These are phyloP conservation scores for Limulus polyphemus DNA, from an alignment of 2,888 invertebrate genomes.

Conservation along the genomic window DNA sequence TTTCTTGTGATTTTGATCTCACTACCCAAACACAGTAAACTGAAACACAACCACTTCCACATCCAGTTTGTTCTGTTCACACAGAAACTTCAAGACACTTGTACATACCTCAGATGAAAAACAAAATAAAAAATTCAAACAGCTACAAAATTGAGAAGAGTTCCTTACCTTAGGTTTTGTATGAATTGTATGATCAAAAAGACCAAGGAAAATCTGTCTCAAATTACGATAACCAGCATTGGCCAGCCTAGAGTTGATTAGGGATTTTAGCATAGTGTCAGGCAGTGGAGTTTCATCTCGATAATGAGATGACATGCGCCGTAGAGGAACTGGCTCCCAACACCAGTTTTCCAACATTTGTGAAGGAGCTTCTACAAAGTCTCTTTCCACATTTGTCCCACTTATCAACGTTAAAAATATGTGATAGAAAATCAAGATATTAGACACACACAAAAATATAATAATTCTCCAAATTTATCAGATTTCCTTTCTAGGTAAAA, in stretches of 20 bases:
- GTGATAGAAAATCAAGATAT: too few relatives aligned
- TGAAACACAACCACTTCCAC: too few relatives aligned
- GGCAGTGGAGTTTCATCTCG: constrained; percentile 35
- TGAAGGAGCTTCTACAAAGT: constrained; percentile 44
- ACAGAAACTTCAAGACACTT: too few relatives aligned
- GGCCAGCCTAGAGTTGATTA: constrained; percentile 38
- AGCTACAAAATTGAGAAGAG: not conserved
- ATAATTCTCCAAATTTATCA: too few relatives aligned
- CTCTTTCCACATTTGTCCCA: constrained; percentile 41
- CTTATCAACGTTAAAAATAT: constrained; percentile 24
- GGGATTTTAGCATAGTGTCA: constrained; percentile 37
- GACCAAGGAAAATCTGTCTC: constrained; percentile 40
- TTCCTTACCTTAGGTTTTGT: constrained; percentile 25
- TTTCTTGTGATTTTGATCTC: too few relatives aligned
- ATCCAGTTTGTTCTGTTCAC: too few relatives aligned
- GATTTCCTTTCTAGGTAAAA: too few relatives aligned
- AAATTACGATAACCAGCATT: constrained; percentile 41
- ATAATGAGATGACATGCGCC: constrained; percentile 41
- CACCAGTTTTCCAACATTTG: constrained; percentile 46
- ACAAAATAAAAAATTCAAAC: not conserved
- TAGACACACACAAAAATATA: too few relatives aligned
- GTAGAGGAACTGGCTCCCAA: constrained; percentile 40
- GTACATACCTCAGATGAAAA: not conserved
- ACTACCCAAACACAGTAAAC: too few relatives aligned
- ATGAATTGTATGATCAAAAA: constrained; percentile 42